Base-by-base conservation (phyloP, 1,140 invertebrate species). In the Saccostrea echinata region DNA sequence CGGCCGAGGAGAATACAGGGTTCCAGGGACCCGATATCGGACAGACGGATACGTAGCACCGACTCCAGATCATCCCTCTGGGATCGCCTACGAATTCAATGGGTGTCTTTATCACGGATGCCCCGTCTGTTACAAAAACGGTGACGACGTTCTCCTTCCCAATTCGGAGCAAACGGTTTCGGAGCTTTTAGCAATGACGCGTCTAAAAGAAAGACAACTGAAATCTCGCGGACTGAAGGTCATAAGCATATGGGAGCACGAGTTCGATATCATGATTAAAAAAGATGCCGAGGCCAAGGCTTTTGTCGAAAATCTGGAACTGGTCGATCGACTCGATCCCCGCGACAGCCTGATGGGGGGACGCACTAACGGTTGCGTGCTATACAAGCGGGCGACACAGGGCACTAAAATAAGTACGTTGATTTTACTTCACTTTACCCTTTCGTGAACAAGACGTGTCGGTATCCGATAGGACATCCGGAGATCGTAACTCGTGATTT, bases 31-130 rank as follows among this genome's bases (percentile, higher is more conserved):
- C 13, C 88, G 64, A 18, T 91, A 91, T 61, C 80, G 57, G n/a
- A 82, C 88, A 18, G 89, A 91, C 68, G 86, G 88, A 1, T 91
- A 89, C 35, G 13, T 53, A 30, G 80, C 30, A 52, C 21, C 30
- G 27, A 55, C 86, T 68, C 35, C 52, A 57, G n/a, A 88, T 35
- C n/a, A 61, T 33, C n/a, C 27, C 35, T 51, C 53, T 0, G 88
- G 86, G 35, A 76, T 68, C n/a, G 86, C 86, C 52, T 90, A 86
- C 51, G 88, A 92, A 84, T 92, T 91, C 57, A 55, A 91, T 21
- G 89, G 91, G 30, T 90, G 90, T 87, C 84, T 86, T n/a, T 92
- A 84, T 81, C 92, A 92, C 81, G 91, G 91, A 3, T 92, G 91
- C 86, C 83, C 51, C n/a, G 82, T 61, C 16, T 92, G 91, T 84